Evolutionary conservation across 1,140 invertebrate genomes (phyloP).

Genomic region (Drosophila kohkoa): DNA sequence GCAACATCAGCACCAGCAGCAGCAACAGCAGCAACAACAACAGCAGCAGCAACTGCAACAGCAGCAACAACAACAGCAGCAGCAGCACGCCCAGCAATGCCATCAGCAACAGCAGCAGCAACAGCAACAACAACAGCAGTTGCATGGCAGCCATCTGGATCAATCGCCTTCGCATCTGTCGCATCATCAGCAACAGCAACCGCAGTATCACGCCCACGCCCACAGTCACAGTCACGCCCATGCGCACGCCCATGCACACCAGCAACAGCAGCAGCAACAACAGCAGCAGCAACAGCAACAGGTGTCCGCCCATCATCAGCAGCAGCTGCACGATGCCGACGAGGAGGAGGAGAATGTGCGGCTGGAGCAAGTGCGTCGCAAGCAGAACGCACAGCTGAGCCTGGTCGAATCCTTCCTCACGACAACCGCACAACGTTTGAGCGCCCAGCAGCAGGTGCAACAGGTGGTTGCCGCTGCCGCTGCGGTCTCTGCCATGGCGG

Average conservation of each 20-base stretch:
- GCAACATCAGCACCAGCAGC: constrained; percentile 38
- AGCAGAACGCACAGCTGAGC: constrained; percentile 82
- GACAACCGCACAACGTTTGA: constrained; percentile 79
- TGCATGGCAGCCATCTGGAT: constrained; percentile 47
- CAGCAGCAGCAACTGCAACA: constrained; percentile 47
- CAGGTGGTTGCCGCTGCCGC: constrained; percentile 81
- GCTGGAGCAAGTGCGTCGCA: constrained; percentile 72
- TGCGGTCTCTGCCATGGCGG: constrained; percentile 79
- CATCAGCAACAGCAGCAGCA: constrained; percentile 47
- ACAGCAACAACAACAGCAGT: constrained; percentile 49
- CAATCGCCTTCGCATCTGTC: constrained; percentile 52
- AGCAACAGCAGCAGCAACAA: constrained; percentile 53
- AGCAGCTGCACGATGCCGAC: constrained; percentile 66
- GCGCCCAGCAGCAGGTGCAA: constrained; percentile 80
- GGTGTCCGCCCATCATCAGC: constrained; percentile 41
- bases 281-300: constrained; percentile 51
- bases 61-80: constrained; percentile 38
- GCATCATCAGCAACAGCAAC: constrained; percentile 46
- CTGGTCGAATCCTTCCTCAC: constrained; percentile 82
- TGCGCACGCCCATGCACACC: constrained; percentile 57
- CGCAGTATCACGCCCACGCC: constrained; percentile 35
- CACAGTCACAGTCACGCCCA: constrained; percentile 43
- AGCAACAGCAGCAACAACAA: constrained; percentile 46
- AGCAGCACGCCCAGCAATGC: constrained; percentile 20
- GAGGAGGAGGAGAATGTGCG: constrained; percentile 68